These are phyloP conservation scores for Sinotaia quadrata DNA, from an alignment of 2,888 invertebrate genomes.

Conservation along the genomic window DNA sequence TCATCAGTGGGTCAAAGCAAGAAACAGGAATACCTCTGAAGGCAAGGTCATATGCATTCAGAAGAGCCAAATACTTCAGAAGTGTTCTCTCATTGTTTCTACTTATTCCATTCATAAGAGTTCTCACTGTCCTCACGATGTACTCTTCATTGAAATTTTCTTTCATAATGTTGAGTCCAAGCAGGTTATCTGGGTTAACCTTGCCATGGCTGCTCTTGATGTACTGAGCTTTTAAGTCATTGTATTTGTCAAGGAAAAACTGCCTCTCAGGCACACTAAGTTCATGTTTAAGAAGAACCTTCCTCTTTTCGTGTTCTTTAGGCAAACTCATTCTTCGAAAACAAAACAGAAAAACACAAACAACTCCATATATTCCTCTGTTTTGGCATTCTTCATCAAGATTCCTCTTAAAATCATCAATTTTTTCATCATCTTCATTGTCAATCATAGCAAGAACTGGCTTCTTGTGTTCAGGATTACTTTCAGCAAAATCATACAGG, in stretches of 20 bases:
- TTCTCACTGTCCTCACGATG: constrained; percentile 44
- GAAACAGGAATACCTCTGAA: constrained; percentile 46
- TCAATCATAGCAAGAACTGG: constrained; percentile 53
- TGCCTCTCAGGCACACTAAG: constrained; percentile 40
- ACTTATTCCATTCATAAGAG: constrained; percentile 36
- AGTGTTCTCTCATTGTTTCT: constrained; percentile 37
- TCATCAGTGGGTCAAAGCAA: constrained; percentile 47
- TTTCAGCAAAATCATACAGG: constrained; percentile 41
- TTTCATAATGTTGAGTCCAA: constrained; percentile 58
- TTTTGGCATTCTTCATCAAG: constrained; percentile 38
- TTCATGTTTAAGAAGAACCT: constrained; percentile 41
- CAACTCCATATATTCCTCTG: constrained; percentile 1
- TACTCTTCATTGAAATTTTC: constrained; percentile 50
- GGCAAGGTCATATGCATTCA: constrained; percentile 51
- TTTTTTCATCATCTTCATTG: constrained; percentile 48
- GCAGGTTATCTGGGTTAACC: constrained; percentile 46
- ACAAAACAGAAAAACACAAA: constrained; percentile 32
- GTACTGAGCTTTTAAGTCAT: constrained; percentile 32
- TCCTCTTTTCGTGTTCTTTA: constrained; percentile 12
- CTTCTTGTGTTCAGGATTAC: constrained; percentile 32
- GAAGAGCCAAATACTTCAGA: constrained; percentile 46
- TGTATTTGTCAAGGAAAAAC: constrained; percentile 50
- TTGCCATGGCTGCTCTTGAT: constrained; percentile 28
- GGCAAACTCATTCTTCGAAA: constrained; percentile 27
- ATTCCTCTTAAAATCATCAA: constrained; percentile 22